A percentile compares a stretch with the other conserved stretches of the same genome.
Evolutionary conservation across 1,140 invertebrate genomes (phyloP).

Genomic region (Musca vetustissima): DNA sequence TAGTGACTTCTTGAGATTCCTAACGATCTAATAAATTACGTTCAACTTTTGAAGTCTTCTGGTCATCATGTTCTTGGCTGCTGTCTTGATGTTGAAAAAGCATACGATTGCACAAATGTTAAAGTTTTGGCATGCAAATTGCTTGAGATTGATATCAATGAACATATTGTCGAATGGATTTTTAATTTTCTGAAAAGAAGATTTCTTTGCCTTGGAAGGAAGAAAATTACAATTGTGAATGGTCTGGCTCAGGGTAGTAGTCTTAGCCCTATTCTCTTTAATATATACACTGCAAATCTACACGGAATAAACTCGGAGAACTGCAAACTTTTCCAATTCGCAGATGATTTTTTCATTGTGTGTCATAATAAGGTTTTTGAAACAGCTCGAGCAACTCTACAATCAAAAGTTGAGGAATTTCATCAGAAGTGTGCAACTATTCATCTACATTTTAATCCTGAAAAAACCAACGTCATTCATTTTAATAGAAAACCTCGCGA

Average conservation of each 20-base stretch:
- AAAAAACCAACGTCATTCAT: no score
- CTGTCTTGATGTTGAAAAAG: background rate
- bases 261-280: conserved; percentile 6
- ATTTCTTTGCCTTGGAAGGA: background rate
- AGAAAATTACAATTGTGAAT: background rate
- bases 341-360: conserved; percentile 15
- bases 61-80: background rate
- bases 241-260: background rate
- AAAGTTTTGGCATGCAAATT: background rate
- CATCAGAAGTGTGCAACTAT: background rate
- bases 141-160: background rate
- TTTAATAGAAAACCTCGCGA: no score
- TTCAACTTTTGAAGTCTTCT: no score
- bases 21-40: no score
- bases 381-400: background rate
- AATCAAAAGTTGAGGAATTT: background rate
- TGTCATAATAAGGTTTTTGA: background rate
- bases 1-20: no score
- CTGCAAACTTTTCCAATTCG: conserved; percentile 15
- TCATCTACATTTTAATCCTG: background rate
- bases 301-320: background rate
- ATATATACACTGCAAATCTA: conserved; percentile 1
- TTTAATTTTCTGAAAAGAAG: background rate
- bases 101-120: background rate
- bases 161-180: background rate